phyloP scores from a whole-genome alignment of 2,888 invertebrate species.

The Pimpla rufipes region DNA sequence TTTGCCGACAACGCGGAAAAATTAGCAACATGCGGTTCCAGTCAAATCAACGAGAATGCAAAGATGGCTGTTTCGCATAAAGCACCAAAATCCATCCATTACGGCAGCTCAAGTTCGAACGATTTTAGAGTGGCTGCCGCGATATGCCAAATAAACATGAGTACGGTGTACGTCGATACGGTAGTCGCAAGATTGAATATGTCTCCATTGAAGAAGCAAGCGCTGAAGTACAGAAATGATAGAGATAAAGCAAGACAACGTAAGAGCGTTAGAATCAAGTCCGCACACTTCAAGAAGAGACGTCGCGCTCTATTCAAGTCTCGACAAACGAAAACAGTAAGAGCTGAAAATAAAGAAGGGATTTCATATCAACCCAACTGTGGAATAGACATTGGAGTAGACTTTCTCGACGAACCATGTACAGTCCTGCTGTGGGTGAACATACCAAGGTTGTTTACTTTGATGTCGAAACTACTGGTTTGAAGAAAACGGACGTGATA shows the following conservation, averaged over 20 bases:
- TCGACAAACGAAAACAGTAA: slow-evolving; percentile 4
- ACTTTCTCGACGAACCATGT: slow-evolving; percentile 27
- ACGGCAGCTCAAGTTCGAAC: slow-evolving; percentile 47
- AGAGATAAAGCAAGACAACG: neutral
- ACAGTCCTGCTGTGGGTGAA: neutral
- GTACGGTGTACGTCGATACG: slow-evolving; percentile 12
- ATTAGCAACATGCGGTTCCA: slow-evolving; percentile 59
- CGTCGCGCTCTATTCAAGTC: slow-evolving; percentile 20
- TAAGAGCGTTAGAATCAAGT: slow-evolving; percentile 5
- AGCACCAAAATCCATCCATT: slow-evolving; percentile 48
- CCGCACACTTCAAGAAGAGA: slow-evolving; percentile 31
- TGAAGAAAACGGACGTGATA: slow-evolving; percentile 36
- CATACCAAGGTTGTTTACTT: slow-evolving; percentile 18
- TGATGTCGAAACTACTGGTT: slow-evolving; percentile 50
- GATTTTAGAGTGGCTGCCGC: slow-evolving; percentile 56
- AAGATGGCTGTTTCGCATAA: slow-evolving; percentile 45
- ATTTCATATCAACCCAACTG: slow-evolving; percentile 23
- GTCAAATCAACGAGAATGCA: slow-evolving; percentile 57
- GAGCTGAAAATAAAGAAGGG: slow-evolving; percentile 16
- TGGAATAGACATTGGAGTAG: slow-evolving; percentile 13
- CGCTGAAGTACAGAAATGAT: slow-evolving; percentile 7
- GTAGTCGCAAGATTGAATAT: slow-evolving; percentile 1
- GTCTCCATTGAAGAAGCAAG: slow-evolving; percentile 17
- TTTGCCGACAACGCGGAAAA: slow-evolving; percentile 47
- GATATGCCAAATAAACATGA: slow-evolving; percentile 44